These are phyloP conservation scores for Ameiurus melas DNA, from an alignment of 2,113 vertebrate species.

Conservation along the genomic window DNA sequence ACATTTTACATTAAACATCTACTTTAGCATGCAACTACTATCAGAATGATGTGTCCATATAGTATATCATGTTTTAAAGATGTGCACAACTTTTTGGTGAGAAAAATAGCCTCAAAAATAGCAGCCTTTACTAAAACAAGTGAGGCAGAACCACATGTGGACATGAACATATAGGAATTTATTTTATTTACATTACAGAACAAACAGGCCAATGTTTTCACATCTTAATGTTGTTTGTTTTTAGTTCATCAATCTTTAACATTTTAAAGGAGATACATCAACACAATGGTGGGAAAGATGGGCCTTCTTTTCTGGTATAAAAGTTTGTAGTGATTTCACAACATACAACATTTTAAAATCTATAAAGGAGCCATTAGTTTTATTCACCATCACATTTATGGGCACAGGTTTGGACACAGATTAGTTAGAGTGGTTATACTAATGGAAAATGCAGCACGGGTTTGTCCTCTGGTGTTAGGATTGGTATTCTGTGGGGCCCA, in stretches of 20 bases:
- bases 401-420: slow-evolving; percentile 21
- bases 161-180: background rate
- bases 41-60: background rate
- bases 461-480: slow-evolving; percentile 65
- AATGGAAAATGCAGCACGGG: slow-evolving; percentile 43
- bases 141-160: background rate
- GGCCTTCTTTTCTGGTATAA: background rate
- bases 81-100: background rate
- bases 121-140: background rate
- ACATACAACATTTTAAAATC: background rate
- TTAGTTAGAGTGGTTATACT: slow-evolving; percentile 14
- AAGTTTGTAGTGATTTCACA: background rate
- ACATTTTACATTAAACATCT: background rate
- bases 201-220: background rate
- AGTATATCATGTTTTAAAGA: background rate
- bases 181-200: background rate
- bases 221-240: background rate
- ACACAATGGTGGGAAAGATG: background rate
- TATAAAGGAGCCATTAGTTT: background rate
- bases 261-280: background rate
- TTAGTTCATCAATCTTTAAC: background rate
- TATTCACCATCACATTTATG: background rate
- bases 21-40: background rate
- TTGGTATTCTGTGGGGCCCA: background rate
- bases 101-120: background rate